A percentile compares a stretch with the other conserved stretches of the same genome.
phyloP scores from a whole-genome alignment of 2,113 vertebrate species.

The Acanthisitta chloris region DNA sequence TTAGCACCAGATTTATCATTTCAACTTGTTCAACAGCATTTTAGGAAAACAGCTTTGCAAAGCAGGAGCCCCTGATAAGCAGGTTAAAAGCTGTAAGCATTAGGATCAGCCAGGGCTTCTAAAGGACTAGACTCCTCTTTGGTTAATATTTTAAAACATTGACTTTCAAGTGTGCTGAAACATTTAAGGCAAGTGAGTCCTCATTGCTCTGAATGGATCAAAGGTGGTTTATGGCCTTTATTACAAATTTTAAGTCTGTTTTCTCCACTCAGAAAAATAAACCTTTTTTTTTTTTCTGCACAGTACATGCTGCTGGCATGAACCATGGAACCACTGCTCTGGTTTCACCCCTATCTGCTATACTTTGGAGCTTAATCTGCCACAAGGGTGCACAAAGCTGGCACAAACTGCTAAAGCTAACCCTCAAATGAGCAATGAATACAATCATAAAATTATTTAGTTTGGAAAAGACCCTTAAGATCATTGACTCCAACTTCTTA shows the following conservation, averaged over 20 bases:
- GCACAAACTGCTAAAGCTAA: neutral
- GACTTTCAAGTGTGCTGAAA: neutral
- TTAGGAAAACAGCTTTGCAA: constrained; percentile 50
- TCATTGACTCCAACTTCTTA: neutral
- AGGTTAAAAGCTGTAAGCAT: constrained; percentile 61
- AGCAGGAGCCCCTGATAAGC: constrained; percentile 52
- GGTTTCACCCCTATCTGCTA: neutral
- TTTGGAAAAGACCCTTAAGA: neutral
- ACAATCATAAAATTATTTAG: neutral
- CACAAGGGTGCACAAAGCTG: neutral
- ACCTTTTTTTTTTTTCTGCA: neutral
- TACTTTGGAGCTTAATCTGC: neutral
- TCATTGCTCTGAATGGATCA: constrained; percentile 8
- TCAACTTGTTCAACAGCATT: constrained; percentile 52
- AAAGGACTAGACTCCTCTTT: neutral
- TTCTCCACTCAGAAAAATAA: neutral
- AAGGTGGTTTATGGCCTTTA: neutral
- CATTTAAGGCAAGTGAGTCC: neutral
- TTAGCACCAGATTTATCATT: constrained; percentile 51
- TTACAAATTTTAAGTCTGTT: neutral
- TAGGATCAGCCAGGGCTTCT: constrained; percentile 39
- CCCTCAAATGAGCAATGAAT: neutral
- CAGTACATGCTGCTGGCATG: neutral
- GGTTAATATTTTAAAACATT: constrained; percentile 33
- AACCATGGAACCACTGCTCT: neutral